Conservation (phyloP, 1,140 invertebrate genomes). For the Ephestia elutella region DNA sequence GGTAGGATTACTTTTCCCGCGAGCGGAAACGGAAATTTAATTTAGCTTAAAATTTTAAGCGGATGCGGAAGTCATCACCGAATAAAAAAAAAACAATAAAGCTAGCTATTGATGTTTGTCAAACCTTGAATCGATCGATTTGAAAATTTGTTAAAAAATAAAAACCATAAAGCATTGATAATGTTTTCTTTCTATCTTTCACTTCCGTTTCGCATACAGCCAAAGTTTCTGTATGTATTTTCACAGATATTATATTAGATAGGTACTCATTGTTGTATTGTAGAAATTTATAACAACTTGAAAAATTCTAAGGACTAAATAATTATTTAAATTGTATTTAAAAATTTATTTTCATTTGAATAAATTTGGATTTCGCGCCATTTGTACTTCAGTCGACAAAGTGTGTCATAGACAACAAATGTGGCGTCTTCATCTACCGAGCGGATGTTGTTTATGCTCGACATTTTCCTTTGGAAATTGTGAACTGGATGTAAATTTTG, state of each 20-base stretch:
- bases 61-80: neutral
- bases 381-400: neutral
- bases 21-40: neutral
- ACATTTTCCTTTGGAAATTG: slow-evolving; percentile 60
- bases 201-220: neutral
- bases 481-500: slow-evolving; percentile 34
- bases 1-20: neutral
- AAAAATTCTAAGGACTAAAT: no score
- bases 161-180: no score
- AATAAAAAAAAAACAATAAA: no score
- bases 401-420: slow-evolving; percentile 36
- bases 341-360: no score
- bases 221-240: no score
- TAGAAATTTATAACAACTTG: no score
- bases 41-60: neutral
- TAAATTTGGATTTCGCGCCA: neutral
- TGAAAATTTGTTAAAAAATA: neutral
- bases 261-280: no score
- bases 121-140: neutral
- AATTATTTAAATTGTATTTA: no score
- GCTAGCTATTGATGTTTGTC: neutral
- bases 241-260: neutral
- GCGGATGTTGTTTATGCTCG: slow-evolving; percentile 69
- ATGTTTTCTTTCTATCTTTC: no score
- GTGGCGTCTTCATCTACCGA: slow-evolving; percentile 59